Evolutionary conservation across 2,797 vertebrate genomes (phyloP).

Genomic region (Acrossocheilus wenchowensis): DNA sequence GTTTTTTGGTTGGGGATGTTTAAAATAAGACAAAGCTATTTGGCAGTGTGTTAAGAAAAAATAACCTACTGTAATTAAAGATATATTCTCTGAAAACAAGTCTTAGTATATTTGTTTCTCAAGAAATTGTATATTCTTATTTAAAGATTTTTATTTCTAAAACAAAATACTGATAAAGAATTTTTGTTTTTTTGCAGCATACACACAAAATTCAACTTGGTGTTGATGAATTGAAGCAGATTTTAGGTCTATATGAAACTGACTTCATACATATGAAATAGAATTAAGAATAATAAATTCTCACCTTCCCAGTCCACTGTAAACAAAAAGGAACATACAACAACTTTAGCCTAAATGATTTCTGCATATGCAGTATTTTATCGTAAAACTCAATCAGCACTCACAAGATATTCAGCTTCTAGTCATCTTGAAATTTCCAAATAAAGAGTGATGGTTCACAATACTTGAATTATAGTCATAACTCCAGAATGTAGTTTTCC

Average conservation of each 20-base stretch:
- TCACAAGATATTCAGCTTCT: neutral
- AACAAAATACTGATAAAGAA: neutral
- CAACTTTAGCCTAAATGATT: conserved; percentile 22
- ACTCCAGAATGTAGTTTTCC: neutral
- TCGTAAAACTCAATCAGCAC: neutral
- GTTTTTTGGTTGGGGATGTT: neutral
- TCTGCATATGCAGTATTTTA: neutral
- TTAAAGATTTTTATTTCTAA: neutral
- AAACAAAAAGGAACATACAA: conserved; percentile 68
- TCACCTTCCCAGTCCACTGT: conserved; percentile 83
- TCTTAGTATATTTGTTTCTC: neutral
- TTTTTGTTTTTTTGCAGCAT: conserved; percentile 1
- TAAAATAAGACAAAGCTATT: neutral
- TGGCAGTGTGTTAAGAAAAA: neutral
- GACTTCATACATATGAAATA: conserved; percentile 60
- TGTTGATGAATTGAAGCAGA: conserved; percentile 60
- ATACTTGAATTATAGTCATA: neutral
- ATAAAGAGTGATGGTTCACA: neutral
- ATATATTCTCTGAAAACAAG: neutral
- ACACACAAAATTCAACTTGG: conserved; percentile 26
- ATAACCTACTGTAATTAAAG: neutral
- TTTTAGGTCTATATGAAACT: conserved; percentile 46
- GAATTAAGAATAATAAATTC: conserved; percentile 63
- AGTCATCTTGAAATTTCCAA: neutral
- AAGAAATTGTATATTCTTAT: neutral